Evolutionary conservation across 2,797 vertebrate species (phyloP), one percentile per base, ranked within the genome.

Genomic region (Syndactyla subalaris): DNA sequence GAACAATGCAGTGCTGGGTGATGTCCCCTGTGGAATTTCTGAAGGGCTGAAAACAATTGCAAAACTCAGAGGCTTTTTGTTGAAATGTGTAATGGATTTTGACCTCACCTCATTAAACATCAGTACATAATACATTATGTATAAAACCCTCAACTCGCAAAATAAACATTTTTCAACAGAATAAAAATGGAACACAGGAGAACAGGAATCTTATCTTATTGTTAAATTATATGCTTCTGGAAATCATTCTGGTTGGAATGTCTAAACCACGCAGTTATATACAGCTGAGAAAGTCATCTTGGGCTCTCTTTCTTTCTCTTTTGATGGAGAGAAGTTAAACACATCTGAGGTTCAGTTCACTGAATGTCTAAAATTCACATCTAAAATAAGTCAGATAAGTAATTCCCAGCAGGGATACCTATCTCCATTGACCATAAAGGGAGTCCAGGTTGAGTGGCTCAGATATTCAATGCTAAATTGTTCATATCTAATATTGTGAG

Each of bases 71-170:
- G 46, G n/a, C 52, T 73, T 92, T 91, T 91, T 84, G 43, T 59
- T 93, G 78, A 86, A 96, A 89, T 62, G 39, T 26, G 5, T 85
- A 81, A 89, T 93, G 84, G 51, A 48, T 95, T 94, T 93, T 93
- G 59, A 84, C 89, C 74, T 94, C 6, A 3, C 80, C 51, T 96
- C 91, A 94, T 96, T 95, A 82, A 94, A 91, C 77, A 89, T 30
- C 55, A 73, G 36, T 87, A 51, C 43, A 48, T 85, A 81, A 86
- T 57, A 70, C 32, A 55, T 92, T 54, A 75, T 85, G 30, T 92
- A 38, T 62, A 86, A 92, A 92, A 61, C 27, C 18, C 62, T 65
- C 74, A 74, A 39, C 27, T 72, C 17, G 7, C 38, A 58, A 62
- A 86, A 39, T 68, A 72, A 88, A 81, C 46, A 39, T 78, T 90